phyloP scores from a whole-genome alignment of 2,113 vertebrate genomes.

The Scortum barcoo region DNA sequence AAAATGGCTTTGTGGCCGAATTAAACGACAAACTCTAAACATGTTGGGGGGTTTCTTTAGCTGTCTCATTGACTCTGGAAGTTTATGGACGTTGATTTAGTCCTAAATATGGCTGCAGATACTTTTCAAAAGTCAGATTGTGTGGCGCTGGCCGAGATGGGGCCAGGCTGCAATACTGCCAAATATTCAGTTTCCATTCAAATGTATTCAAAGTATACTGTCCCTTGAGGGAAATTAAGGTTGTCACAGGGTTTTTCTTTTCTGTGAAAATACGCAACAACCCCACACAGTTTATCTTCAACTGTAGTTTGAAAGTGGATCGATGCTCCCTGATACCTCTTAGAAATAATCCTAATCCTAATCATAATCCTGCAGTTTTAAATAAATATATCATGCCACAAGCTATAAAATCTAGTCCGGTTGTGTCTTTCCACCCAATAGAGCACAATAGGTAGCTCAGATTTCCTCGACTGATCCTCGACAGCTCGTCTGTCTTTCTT shows the following conservation, averaged over 20 bases:
- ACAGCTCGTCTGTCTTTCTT: background rate
- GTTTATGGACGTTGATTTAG: background rate
- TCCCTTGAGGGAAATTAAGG: background rate
- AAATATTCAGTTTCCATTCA: conserved; percentile 23
- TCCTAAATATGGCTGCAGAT: background rate
- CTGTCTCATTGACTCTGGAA: background rate
- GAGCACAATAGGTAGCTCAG: background rate
- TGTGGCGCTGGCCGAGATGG: background rate
- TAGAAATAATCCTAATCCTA: too few species aligned
- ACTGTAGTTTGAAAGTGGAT: background rate
- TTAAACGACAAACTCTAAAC: background rate
- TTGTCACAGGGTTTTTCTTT: background rate
- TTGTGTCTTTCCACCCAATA: background rate
- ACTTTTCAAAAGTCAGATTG: background rate
- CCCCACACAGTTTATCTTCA: too few species aligned
- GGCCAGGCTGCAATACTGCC: background rate
- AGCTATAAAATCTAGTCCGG: background rate
- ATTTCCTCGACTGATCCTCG: background rate
- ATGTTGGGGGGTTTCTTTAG: too few species aligned
- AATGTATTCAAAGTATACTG: conserved; percentile 28
- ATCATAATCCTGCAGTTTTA: background rate
- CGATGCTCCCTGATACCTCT: background rate
- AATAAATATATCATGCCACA: background rate
- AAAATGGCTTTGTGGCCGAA: too few species aligned
- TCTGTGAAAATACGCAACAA: background rate